These are phyloP conservation scores for Schizaphis graminum DNA, from an alignment of 2,888 invertebrate species.

Conservation along the genomic window DNA sequence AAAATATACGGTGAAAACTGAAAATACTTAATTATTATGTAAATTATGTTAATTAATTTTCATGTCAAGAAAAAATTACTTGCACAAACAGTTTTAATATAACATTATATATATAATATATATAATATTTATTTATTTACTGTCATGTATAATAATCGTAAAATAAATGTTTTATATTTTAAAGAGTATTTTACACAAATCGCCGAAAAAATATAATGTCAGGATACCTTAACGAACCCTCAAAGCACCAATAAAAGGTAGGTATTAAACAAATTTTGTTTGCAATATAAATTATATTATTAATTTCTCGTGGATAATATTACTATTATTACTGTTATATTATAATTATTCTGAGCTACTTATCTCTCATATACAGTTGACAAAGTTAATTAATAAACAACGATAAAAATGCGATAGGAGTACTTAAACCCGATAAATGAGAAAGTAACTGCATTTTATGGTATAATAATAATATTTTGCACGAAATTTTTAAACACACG, in stretches of 20 bases:
- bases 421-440: not conserved
- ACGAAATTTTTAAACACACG: not conserved
- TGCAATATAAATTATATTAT: not conserved
- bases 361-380: not conserved
- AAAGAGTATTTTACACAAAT: not conserved
- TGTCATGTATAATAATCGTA: not conserved
- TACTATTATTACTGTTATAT: not conserved
- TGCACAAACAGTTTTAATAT: not conserved
- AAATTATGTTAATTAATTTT: constrained; percentile 36
- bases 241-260: not conserved
- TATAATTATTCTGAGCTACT: not conserved
- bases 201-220: not conserved
- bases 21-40: constrained; percentile 22
- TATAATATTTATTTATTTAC: not conserved
- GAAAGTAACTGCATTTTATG: not conserved
- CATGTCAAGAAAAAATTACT: not conserved
- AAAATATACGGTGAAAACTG: not conserved
- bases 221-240: not conserved
- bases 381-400: not conserved
- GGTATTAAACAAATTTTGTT: not conserved
- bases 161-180: not conserved
- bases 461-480: not conserved
- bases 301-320: not conserved
- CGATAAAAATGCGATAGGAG: not conserved
- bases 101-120: too few species aligned